These are phyloP conservation scores for Simalia tracyae DNA, from an alignment of 2,797 vertebrate genomes.

Conservation along the genomic window DNA sequence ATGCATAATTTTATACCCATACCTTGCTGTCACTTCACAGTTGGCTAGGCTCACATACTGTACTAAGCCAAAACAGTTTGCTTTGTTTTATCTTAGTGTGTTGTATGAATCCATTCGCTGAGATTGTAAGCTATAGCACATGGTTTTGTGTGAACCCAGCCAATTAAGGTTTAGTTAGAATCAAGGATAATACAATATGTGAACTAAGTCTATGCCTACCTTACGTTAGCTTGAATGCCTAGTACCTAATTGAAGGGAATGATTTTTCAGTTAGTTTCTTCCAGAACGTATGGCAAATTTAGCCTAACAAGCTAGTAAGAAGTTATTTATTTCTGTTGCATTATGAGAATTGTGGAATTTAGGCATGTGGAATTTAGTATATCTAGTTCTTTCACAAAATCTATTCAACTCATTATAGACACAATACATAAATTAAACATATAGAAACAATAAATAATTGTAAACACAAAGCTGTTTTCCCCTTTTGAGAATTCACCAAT, in stretches of 20 bases:
- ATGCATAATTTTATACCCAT: not conserved
- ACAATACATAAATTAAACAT: not conserved
- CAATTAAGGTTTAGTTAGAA: not conserved
- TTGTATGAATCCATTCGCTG: not conserved
- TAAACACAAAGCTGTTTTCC: not conserved
- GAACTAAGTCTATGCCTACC: not conserved
- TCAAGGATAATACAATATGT: not conserved
- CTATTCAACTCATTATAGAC: not conserved
- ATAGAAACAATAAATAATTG: too few relatives aligned
- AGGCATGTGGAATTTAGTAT: not conserved
- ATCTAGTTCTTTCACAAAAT: not conserved
- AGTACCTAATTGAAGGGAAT: not conserved
- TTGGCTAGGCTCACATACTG: not conserved
- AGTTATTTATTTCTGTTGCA: not conserved
- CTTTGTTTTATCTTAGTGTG: not conserved
- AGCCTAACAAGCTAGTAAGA: not conserved
- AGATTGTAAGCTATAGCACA: not conserved
- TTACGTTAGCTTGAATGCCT: not conserved
- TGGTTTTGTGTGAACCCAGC: not conserved
- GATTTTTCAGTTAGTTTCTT: not conserved
- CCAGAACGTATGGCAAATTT: not conserved
- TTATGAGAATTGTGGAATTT: not conserved
- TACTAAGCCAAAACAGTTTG: not conserved
- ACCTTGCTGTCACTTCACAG: not conserved
- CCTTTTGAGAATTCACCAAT: not conserved